Evolutionary conservation across 1,140 invertebrate genomes (phyloP), one percentile per base, ranked within the genome.

Genomic region (Lepidurus couesii): DNA sequence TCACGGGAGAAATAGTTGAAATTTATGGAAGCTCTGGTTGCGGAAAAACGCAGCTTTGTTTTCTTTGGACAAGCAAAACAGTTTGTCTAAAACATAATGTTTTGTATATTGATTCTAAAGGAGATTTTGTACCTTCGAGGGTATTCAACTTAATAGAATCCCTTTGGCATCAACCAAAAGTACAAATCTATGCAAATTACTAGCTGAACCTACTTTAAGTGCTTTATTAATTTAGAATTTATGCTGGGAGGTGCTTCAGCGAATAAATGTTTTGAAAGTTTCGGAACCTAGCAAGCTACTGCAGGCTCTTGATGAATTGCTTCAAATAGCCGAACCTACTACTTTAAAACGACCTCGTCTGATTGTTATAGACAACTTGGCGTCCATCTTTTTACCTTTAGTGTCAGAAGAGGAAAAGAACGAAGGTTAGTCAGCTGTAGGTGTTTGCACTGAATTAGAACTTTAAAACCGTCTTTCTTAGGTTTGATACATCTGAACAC

Each of bases 21-120:
- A 21, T 79, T 44, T 79, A 75, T 44, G 78, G 78, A 75, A 75
- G 45, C 7, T 34, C 78, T 75, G 26, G 65, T 5, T 75, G 65
- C 45, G 65, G 73, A 21, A 79, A 79, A 45, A 42, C 74, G 1
- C 73, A 75, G 16, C 26, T 79, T 4, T 44, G 73, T 16, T 75
- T 79, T 13, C 73, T 75, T 9, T 79, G 43, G 42, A n/a, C 74
- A 7, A 75, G 73, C 42, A 74, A 79, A 21, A 43, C 78, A 21
- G 53, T 73, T 9, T 11, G 74, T 3, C 42, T 44, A 44, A 24
- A 42, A 16, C 65, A 73, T 21, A 21, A 75, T n/a, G 16, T n/a
- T 1, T 26, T 79, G 16, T 75, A 45, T n/a, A 75, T 75, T 26
- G 42, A 75, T 74, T 44, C 78, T n/a, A 75, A 74, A 26, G 42